Percentiles rank a stretch among this genome's conserved stretches.
Conservation (phyloP, 2,888 invertebrate species). For the Hirudinaria manillensis region DNA sequence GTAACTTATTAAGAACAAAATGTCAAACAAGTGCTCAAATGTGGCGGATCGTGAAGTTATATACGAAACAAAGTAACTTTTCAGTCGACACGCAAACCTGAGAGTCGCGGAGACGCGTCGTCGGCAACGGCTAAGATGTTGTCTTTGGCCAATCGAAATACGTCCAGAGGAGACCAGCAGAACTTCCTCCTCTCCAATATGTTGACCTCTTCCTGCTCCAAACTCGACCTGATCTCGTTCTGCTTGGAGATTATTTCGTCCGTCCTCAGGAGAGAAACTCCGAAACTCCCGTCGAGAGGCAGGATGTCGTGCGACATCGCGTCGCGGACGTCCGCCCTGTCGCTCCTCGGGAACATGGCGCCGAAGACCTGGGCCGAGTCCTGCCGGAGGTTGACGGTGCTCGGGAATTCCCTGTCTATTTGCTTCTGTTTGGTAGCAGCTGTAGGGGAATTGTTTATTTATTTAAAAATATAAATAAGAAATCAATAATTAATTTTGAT, state of each 20-base stretch:
- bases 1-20: too few species aligned
- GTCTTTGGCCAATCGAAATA: background rate
- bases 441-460: too few species aligned
- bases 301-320: background rate
- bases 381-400: conserved; percentile 8
- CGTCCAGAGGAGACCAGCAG: background rate
- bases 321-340: background rate
- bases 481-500: too few species aligned
- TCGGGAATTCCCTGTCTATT: background rate
- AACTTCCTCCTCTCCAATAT: background rate
- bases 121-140: background rate
- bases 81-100: too few species aligned
- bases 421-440: background rate
- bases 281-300: background rate
- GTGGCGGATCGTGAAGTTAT: too few species aligned
- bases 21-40: too few species aligned
- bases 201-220: background rate
- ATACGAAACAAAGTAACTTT: too few species aligned
- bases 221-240: background rate
- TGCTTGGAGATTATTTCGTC: background rate
- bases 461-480: too few species aligned
- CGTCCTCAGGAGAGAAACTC: background rate
- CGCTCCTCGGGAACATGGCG: background rate
- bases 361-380: background rate
- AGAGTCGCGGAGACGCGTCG: too few species aligned